A percentile compares a stretch with the other conserved stretches of the same genome.
These are phyloP conservation scores for Mirza zaza DNA, from an alignment of 2,113 vertebrate species.

Conservation along the genomic window DNA sequence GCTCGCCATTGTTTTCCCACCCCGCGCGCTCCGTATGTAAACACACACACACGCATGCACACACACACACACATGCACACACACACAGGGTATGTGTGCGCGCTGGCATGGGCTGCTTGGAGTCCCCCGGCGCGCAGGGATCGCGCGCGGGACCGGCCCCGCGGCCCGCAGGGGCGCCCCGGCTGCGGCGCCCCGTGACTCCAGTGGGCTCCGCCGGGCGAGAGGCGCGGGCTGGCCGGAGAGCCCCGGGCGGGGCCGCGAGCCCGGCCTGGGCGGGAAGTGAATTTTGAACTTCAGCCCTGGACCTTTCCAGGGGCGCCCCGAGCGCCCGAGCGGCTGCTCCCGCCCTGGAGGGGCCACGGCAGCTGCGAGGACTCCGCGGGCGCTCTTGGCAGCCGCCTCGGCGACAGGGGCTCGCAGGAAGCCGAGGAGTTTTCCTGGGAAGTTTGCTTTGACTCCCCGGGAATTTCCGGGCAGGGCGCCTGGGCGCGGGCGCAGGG, in stretches of 20 bases:
- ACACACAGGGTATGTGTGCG: not conserved
- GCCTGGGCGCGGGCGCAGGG: conserved; percentile 1
- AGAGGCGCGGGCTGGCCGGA: not conserved
- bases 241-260: not conserved
- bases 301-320: conserved; percentile 62
- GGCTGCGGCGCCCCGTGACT: not conserved
- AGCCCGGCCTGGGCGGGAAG: conserved; percentile 49
- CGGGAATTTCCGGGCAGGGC: conserved; percentile 78
- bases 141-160: conserved; percentile 22
- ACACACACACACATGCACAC: conserved; percentile 48
- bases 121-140: conserved; percentile 11
- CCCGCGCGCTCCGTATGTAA: conserved; percentile 73
- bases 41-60: conserved; percentile 64
- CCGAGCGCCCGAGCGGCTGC: conserved; percentile 1
- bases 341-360: conserved; percentile 48
- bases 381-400: conserved; percentile 65
- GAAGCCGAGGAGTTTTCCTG: conserved; percentile 76
- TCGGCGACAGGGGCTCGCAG: conserved; percentile 52
- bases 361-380: conserved; percentile 73
- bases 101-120: not conserved
- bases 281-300: conserved; percentile 73
- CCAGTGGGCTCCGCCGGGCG: not conserved
- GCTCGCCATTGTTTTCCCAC: conserved; percentile 81
- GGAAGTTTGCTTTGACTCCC: conserved; percentile 77
- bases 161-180: not conserved